Base-by-base conservation (phyloP, 2,797 vertebrate genomes). In the Schizothorax lantsangensis region DNA sequence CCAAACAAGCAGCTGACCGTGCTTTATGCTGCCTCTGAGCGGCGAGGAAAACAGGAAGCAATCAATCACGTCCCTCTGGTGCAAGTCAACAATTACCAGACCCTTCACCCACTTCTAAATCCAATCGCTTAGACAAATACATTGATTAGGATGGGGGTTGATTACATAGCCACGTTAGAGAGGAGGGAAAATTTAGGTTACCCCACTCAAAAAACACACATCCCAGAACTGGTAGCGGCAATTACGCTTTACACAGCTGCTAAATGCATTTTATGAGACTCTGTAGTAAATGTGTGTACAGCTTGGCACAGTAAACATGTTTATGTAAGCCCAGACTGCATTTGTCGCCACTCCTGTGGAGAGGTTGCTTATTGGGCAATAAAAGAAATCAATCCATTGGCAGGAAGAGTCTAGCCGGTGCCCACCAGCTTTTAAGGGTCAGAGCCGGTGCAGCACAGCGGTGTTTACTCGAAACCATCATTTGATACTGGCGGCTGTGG, bases 41-140 rank as follows among this genome's bases (percentile, higher is more conserved):
- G 75, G 89, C 88, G 89, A 91, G 89, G 79, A 84, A 89, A 90
- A 90, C 92, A 94, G 93, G 94, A 95, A 94, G 92, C 92, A 93
- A 94, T 95, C 94, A 94, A 95, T 95, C 93, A 94, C 69, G 86
- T 88, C 92, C 75, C 86, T 92, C 91, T 91, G 90, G 86, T 91
- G 91, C 89, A 92, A 93, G 93, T 94, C 94, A 95, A 95, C 94
- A 95, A 95, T 95, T 94, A 94, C 90, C 89, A 81, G 89, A 93
- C 91, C 94, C 92, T 94, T 93, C 90, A 91, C 91, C 93, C 91
- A 91, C 91, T 90, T 92, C 91, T 84, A 93, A 93, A 95, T 93
- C 92, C 91, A 92, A 93, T 95, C 92, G 93, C 89, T 90, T 92
- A 86, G 86, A 92, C 91, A 92, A 91, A 93, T 59, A 84, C 91